phyloP scores from a whole-genome alignment of 2,113 vertebrate species.

The Bufo gargarizans region DNA sequence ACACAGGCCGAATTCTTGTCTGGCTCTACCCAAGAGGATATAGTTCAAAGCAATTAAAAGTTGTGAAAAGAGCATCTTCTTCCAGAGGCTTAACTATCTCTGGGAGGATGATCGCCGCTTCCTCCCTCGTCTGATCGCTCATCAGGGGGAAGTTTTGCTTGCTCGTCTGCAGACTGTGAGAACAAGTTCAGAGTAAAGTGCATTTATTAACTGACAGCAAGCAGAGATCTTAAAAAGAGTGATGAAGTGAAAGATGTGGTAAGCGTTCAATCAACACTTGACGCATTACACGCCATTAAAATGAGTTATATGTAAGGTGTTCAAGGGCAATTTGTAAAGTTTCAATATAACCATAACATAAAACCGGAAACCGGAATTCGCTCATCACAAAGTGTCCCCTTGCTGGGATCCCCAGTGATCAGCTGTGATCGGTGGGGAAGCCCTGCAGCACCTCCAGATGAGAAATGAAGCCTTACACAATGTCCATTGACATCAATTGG shows the following conservation, averaged over 20 bases:
- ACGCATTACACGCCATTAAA: no score
- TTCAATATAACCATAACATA: no score
- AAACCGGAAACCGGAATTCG: no score
- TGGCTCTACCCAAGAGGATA: constrained; percentile 40
- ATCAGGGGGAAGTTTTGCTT: not conserved
- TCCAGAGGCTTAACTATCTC: constrained; percentile 10
- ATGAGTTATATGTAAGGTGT: no score
- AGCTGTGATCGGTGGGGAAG: no score
- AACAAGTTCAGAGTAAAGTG: not conserved
- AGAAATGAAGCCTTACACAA: no score
- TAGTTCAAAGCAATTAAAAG: not conserved
- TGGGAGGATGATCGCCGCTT: not conserved
- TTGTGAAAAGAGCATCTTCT: constrained; percentile 32
- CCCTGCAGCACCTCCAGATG: no score
- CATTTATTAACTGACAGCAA: not conserved
- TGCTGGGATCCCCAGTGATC: no score
- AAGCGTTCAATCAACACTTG: no score
- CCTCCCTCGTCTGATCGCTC: not conserved
- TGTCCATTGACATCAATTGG: no score
- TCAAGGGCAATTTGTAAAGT: no score
- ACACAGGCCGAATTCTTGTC: constrained; percentile 48
- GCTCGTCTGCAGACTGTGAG: not conserved
- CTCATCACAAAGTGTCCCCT: no score
- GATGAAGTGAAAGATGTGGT: not conserved
- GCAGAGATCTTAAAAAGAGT: not conserved